These are phyloP conservation scores for Umimayanthus chanpuru DNA, from an alignment of 92 coral and sea anemone genomes.

Conservation along the genomic window DNA sequence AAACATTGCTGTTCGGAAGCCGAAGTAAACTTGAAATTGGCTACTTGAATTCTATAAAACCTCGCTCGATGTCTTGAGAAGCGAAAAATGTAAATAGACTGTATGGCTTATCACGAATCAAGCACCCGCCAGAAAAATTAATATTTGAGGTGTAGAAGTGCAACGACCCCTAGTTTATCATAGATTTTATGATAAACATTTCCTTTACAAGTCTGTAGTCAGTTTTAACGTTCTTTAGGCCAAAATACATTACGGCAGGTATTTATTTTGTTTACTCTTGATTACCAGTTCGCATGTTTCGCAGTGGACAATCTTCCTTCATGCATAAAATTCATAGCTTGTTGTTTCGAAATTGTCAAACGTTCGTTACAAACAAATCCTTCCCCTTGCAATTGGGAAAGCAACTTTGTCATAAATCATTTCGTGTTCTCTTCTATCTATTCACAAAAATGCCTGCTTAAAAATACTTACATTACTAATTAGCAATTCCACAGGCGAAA, in stretches of 20 bases:
- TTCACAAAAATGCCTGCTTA: not conserved
- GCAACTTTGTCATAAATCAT: not conserved
- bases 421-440: not conserved
- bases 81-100: slow-evolving; percentile 20
- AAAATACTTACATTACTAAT: slow-evolving; percentile 6
- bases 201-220: not conserved
- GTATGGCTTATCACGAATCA: not conserved
- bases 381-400: not conserved
- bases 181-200: not conserved
- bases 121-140: not conserved
- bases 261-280: not conserved
- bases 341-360: not conserved
- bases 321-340: slow-evolving; percentile 8
- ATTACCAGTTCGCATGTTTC: not conserved
- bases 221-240: not conserved
- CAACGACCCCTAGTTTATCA: not conserved
- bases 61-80: slow-evolving; percentile 7
- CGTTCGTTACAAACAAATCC: not conserved
- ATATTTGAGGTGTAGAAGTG: not conserved
- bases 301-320: not conserved
- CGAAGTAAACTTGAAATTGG: slow-evolving; percentile 9
- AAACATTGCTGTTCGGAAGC: not conserved
- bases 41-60: not conserved
- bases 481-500: not conserved
- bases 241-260: not conserved